A percentile compares a stretch with the other conserved stretches of the same genome.
These are phyloP conservation scores for Scytalopus superciliaris DNA, from an alignment of 2,113 vertebrate genomes.

Conservation along the genomic window DNA sequence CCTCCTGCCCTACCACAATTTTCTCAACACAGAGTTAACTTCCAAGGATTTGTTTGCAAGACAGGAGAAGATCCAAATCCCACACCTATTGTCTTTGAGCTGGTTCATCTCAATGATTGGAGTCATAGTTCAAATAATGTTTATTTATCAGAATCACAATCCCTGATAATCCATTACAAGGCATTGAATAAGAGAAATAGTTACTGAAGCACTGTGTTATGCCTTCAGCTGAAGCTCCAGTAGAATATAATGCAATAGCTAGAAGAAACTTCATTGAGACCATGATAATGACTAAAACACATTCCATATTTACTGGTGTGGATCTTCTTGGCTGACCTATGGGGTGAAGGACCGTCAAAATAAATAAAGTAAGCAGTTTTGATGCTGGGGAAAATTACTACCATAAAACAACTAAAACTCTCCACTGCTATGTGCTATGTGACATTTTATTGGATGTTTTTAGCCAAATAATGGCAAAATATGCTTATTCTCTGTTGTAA, in stretches of 20 bases:
- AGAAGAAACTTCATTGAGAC: background rate
- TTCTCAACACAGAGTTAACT: background rate
- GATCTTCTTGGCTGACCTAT: background rate
- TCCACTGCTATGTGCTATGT: rapidly evolving
- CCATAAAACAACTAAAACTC: background rate
- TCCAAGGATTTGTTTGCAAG: background rate
- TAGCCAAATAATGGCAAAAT: background rate
- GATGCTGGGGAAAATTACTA: background rate
- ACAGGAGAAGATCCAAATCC: background rate
- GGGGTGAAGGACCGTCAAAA: background rate
- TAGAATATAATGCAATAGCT: background rate
- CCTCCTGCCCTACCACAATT: background rate
- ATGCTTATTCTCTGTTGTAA: background rate
- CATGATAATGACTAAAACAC: background rate
- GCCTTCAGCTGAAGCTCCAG: background rate
- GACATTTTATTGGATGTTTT: background rate
- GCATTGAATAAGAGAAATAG: background rate
- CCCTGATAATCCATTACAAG: background rate
- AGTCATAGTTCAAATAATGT: background rate
- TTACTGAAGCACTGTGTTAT: background rate
- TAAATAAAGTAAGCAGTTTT: background rate
- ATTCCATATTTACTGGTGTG: background rate
- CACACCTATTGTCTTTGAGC: background rate
- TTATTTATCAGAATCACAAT: background rate
- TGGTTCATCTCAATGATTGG: background rate